Percentiles rank a stretch among this genome's conserved stretches.
Evolutionary conservation across 2,797 vertebrate species (phyloP).

Genomic region (Melanotaenia pygmaea): DNA sequence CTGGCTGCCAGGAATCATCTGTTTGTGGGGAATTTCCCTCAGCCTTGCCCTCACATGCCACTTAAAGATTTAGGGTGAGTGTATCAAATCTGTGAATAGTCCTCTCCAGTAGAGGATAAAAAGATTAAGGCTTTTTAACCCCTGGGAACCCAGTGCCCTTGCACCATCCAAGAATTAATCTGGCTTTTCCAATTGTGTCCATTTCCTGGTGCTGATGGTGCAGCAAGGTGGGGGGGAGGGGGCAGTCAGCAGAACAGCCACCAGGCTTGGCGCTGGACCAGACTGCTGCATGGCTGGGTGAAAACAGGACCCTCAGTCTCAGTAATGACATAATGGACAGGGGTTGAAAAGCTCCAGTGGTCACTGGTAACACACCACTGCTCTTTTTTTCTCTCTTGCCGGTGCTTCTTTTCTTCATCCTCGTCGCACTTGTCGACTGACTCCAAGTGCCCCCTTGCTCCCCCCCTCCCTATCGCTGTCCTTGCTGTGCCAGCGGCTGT

Average conservation of each 20-base stretch:
- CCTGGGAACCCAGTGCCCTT: slow-evolving; percentile 62
- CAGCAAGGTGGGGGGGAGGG: slow-evolving; percentile 28
- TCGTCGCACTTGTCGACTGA: slow-evolving; percentile 55
- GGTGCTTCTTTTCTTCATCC: slow-evolving; percentile 61
- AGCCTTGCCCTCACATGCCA: slow-evolving; percentile 59
- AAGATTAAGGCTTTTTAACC: slow-evolving; percentile 84
- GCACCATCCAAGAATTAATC: slow-evolving; percentile 71
- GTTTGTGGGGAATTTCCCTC: slow-evolving; percentile 57
- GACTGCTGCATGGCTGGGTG: slow-evolving; percentile 41
- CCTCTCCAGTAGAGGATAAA: slow-evolving; percentile 77
- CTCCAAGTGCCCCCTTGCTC: slow-evolving; percentile 33
- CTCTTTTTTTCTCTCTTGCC: slow-evolving; percentile 59
- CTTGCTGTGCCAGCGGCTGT: slow-evolving; percentile 44
- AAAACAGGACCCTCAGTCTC: slow-evolving; percentile 59
- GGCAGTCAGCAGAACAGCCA: slow-evolving; percentile 49
- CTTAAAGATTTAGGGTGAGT: slow-evolving; percentile 77
- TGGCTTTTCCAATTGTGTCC: slow-evolving; percentile 56
- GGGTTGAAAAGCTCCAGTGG: slow-evolving; percentile 67
- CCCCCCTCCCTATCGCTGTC: slow-evolving; percentile 31
- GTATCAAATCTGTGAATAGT: slow-evolving; percentile 81
- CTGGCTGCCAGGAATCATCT: slow-evolving; percentile 52
- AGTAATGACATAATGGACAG: slow-evolving; percentile 68
- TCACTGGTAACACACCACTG: slow-evolving; percentile 74
- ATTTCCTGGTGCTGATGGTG: slow-evolving; percentile 58
- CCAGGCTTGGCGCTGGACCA: slow-evolving; percentile 59